Base-by-base conservation (phyloP, 2,113 vertebrate species). In the Lipophrys pholis region DNA sequence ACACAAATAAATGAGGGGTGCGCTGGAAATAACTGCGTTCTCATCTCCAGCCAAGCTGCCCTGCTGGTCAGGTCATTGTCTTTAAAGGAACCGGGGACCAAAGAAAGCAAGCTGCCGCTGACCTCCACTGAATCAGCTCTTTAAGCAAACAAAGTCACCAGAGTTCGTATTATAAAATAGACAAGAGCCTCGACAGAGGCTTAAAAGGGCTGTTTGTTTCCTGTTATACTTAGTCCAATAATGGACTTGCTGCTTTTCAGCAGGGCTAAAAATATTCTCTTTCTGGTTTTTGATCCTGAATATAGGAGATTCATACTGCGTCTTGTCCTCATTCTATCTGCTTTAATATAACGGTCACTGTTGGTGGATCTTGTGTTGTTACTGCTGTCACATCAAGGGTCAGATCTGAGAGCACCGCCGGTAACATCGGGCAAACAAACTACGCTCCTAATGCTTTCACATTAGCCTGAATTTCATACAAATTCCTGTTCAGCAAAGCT, bases 11-110 rank as follows among this genome's bases (percentile, higher is more conserved):
- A 87, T 81, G 78, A 89, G 68, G 63, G 70, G 74, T 71, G 56
- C 54, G 79, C 83, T 88, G 78, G 77, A 89, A 90, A 90, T 88
- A 90, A 87, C 80, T 48, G 17, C 72, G 69, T 77, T 91, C 76
- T 91, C 84, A 88, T 88, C 84, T 80, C 36, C 48, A 78, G 90
- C 89, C 89, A 87, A 83, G 80, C 75, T 73, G 77, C 63, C 73
- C 64, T 67, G 55, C 75, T 66, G 71, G 11, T 86, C 84, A 70
- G 73, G 75, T 88, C 88, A 86, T 87, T 86, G 85, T 91, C 63
- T 89, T 83, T 84, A 83, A 89, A 87, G 81, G 58, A 79, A 77
- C 81, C 69, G 78, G 39, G 46, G 64, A 50, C 53, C 51, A 40
- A 21, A 38, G 54, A 57, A 46, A 67, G 66, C 2, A 60, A 40